A percentile compares a stretch with the other conserved stretches of the same genome.
Conservation (phyloP, 2,113 vertebrate species). For the Epinephelus cyanopodus region DNA sequence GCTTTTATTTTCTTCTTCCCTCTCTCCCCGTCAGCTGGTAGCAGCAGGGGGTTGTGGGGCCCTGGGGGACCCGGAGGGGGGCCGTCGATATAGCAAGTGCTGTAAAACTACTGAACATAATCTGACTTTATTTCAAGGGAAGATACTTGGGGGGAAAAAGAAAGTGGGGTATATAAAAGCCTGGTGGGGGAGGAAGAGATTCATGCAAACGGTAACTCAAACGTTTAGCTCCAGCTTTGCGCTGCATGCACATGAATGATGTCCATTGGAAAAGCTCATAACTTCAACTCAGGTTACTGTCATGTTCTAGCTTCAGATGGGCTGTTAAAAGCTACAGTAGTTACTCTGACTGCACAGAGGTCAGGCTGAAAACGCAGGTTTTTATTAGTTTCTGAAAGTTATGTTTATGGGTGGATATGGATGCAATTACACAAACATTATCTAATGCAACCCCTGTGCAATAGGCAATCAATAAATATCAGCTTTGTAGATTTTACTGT, state of each 20-base stretch:
- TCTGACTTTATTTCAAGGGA: conserved; percentile 12
- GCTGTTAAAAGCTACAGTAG: background rate
- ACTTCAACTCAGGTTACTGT: background rate
- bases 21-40: conserved; percentile 66
- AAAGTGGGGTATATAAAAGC: conserved; percentile 7
- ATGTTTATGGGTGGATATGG: background rate
- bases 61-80: conserved; percentile 33
- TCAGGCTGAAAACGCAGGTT: background rate
- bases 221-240: background rate
- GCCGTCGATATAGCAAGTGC: conserved; percentile 36
- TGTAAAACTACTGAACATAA: conserved; percentile 47
- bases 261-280: background rate
- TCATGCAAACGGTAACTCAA: background rate
- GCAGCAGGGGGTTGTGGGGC: conserved; percentile 55
- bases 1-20: conserved; percentile 54
- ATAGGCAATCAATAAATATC: too few relatives aligned
- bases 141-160: background rate
- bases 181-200: background rate
- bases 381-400: background rate
- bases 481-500: background rate
- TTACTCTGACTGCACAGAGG: background rate
- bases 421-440: background rate
- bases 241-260: too few relatives aligned
- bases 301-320: background rate
- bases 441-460: conserved; percentile 1